These are phyloP conservation scores for Poeciliopsis gracilis DNA, from an alignment of 2,797 vertebrate genomes.

Conservation along the genomic window DNA sequence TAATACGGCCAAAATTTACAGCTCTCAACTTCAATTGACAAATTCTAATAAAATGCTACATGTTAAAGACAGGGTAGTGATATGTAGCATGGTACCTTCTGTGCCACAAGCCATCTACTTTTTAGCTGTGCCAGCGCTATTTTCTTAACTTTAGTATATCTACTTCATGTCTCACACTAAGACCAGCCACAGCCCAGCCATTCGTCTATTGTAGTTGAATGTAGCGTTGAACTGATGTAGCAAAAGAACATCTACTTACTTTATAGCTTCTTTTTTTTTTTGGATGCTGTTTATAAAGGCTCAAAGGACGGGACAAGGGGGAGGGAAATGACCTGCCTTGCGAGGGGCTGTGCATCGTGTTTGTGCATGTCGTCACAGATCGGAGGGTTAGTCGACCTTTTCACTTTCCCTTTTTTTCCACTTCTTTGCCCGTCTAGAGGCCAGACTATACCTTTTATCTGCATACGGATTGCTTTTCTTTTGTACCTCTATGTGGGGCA, in stretches of 20 bases:
- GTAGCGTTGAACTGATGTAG: slow-evolving; percentile 87
- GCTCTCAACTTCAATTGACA: slow-evolving; percentile 50
- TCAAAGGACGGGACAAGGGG: slow-evolving; percentile 39
- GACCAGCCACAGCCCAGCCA: slow-evolving; percentile 84
- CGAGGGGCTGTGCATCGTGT: slow-evolving; percentile 76
- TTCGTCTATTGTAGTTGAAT: slow-evolving; percentile 84
- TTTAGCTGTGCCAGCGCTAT: slow-evolving; percentile 61
- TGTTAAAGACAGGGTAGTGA: slow-evolving; percentile 44
- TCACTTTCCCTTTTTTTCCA: slow-evolving; percentile 56
- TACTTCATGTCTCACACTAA: slow-evolving; percentile 76
- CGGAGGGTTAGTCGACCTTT: slow-evolving; percentile 77
- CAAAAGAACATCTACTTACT: slow-evolving; percentile 81
- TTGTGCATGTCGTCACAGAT: slow-evolving; percentile 85
- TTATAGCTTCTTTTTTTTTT: slow-evolving; percentile 73
- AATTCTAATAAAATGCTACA: slow-evolving; percentile 44
- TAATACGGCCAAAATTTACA: slow-evolving; percentile 10
- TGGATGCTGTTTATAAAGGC: slow-evolving; percentile 76
- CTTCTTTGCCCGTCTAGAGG: slow-evolving; percentile 61
- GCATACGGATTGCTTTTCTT: slow-evolving; percentile 71
- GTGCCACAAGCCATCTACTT: slow-evolving; percentile 74
- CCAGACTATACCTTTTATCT: slow-evolving; percentile 72
- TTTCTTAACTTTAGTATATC: slow-evolving; percentile 52
- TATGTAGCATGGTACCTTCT: slow-evolving; percentile 48
- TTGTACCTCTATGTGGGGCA: slow-evolving; percentile 59
- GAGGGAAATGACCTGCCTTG: slow-evolving; percentile 59